Percentiles rank a stretch among this genome's conserved stretches.
Evolutionary conservation across 1,140 invertebrate genomes (phyloP).

Genomic region (Branchinecta lynchi): DNA sequence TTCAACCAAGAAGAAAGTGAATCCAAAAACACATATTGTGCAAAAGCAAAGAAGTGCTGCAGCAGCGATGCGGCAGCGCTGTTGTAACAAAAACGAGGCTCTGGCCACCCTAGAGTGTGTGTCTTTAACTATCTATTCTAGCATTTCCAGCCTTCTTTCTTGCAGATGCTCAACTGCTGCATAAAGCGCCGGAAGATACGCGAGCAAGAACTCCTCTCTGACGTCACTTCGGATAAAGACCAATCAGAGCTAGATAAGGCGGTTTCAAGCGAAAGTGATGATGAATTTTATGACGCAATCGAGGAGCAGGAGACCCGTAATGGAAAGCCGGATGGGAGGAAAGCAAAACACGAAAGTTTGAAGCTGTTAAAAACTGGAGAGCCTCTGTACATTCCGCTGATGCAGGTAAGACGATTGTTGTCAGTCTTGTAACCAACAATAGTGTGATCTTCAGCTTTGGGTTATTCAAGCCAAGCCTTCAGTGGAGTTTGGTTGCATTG

Average conservation of each 20-base stretch:
- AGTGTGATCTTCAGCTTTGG: too few species aligned
- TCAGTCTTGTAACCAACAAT: too few species aligned
- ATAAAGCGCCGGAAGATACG: conserved; percentile 53
- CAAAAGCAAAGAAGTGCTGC: too few species aligned
- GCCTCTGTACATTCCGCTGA: conserved; percentile 67
- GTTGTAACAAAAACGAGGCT: too few species aligned
- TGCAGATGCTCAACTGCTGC: conserved; percentile 88
- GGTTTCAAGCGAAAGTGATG: conserved; percentile 21
- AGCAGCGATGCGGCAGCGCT: too few species aligned
- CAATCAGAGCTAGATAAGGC: conserved; percentile 15
- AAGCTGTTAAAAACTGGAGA: conserved; percentile 50
- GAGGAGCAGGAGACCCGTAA: conserved; percentile 22
- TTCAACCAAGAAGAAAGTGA: too few species aligned
- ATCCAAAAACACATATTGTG: too few species aligned
- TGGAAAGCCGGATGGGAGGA: conserved; percentile 44
- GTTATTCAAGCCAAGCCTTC: too few species aligned
- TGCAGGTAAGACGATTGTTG: conserved; percentile 40
- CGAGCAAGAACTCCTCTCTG: conserved; percentile 40
- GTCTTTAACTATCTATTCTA: too few species aligned
- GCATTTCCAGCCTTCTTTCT: too few species aligned
- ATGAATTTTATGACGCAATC: conserved; percentile 26
- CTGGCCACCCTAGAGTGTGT: too few species aligned
- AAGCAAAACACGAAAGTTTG: conserved; percentile 47
- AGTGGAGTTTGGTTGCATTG: too few species aligned
- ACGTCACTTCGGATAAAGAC: conserved; percentile 27